phyloP scores from a whole-genome alignment of 2,888 invertebrate species.

The Atrina japonica region DNA sequence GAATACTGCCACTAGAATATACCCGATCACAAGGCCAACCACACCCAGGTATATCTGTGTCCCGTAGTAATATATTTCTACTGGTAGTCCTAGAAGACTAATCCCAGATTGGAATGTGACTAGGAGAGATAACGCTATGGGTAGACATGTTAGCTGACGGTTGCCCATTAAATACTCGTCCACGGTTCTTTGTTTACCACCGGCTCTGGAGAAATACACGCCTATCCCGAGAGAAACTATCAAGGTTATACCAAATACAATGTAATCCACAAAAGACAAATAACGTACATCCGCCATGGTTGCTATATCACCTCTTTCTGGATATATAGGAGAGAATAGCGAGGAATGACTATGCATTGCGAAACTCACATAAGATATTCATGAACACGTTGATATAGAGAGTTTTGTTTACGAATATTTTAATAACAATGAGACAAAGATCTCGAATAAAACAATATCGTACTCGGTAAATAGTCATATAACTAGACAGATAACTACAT shows the following conservation, averaged over 20 bases:
- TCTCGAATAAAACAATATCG: no score
- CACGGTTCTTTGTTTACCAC: slow-evolving; percentile 26
- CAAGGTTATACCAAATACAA: slow-evolving; percentile 25
- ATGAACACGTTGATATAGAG: no score
- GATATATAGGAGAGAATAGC: no score
- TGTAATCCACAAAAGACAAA: slow-evolving; percentile 20
- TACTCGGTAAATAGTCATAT: no score
- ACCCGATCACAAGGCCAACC: slow-evolving; percentile 22
- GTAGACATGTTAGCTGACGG: slow-evolving; percentile 19
- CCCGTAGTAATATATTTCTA: slow-evolving; percentile 34
- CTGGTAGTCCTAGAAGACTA: slow-evolving; percentile 26
- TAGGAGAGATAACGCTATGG: slow-evolving; percentile 24
- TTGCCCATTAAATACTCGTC: slow-evolving; percentile 32
- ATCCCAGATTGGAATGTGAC: slow-evolving; percentile 36
- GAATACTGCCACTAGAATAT: slow-evolving; percentile 17
- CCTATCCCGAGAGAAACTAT: slow-evolving; percentile 23
- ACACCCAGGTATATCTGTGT: slow-evolving; percentile 31
- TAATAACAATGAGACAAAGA: no score
- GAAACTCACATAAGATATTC: no score
- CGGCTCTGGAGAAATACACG: slow-evolving; percentile 23
- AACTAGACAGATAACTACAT: no score
- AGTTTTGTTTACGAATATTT: no score
- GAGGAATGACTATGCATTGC: no score
- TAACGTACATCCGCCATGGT: no score
- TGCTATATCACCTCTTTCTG: no score